Base-by-base conservation (phyloP, 2,888 invertebrate species). In the Drosophila suboccidentalis region DNA sequence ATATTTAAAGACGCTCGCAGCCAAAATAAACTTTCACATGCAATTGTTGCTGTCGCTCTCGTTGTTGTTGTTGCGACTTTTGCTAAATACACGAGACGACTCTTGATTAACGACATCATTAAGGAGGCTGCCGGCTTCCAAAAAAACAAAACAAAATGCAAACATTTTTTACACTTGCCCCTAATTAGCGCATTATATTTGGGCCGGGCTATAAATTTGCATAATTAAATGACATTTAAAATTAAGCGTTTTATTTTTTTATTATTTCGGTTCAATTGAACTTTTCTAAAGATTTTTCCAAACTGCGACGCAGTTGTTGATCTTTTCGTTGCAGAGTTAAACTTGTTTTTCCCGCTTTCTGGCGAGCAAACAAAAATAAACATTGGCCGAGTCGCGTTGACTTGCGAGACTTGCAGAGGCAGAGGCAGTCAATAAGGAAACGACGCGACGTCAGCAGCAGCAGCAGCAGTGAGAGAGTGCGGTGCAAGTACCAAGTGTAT, bases 271-370 rank as follows among this genome's bases (percentile, higher is more conserved):
- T 67, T 67, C 65, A 68, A 68, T 63, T 81, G 67, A 78, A 74
- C 66, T 76, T 71, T 76, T 80, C 67, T 64, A 36, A 51, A 58
- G 67, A 71, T 29, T 80, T 66, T 66, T 62, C 50, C 34, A 62
- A 72, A 65, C 53, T 85, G 78, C 71, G 75, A 68, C 70, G 77
- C 67, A 76, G 67, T 84, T 75, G 74, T 72, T 72, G 53, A 64
- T 74, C 58, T 67, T 71, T 61, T 53, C 59, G 47, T 64, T 57
- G 44, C 62, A 67, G 69, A 59, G 41, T 55, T 77, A 90, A 89
- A 89, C 90, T 81, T 76, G 90, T 89, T 90, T 89, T 87, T 74
- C 78, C 75, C 83, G 78, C 76, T 82, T 74, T 63, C 71, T 70
- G 60, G 64, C 54, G 66, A 57, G 61, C 64, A 78, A 83, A 87